Evolutionary conservation across 1,140 invertebrate species (phyloP).

Genomic region (Drosophila mauritiana): DNA sequence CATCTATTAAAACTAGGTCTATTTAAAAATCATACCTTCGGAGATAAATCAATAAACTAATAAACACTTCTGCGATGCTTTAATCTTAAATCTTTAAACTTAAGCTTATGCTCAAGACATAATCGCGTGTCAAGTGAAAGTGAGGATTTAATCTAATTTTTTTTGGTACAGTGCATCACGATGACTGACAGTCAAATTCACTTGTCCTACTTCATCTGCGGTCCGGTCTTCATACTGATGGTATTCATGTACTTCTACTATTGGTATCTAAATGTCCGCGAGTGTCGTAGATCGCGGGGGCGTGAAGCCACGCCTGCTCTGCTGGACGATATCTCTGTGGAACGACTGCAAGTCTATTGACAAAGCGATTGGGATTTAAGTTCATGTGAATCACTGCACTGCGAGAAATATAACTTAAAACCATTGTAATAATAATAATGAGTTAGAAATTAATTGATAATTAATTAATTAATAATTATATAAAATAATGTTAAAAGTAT

Average conservation of each 20-base stretch:
- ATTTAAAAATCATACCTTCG: no score
- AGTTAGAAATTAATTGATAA: no score
- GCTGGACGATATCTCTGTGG: not conserved
- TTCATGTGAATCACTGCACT: slow-evolving; percentile 2
- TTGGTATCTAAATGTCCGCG: slow-evolving; percentile 26
- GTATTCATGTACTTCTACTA: slow-evolving; percentile 18
- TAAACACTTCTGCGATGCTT: no score
- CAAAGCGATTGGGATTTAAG: not conserved
- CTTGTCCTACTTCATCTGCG: slow-evolving; percentile 4
- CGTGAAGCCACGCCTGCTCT: not conserved
- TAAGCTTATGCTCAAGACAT: no score
- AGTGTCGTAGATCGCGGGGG: slow-evolving; percentile 14
- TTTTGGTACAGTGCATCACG: not conserved
- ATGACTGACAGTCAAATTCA: not conserved
- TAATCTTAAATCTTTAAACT: no score
- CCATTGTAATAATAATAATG: no score
- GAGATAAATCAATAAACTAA: no score
- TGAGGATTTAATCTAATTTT: not conserved
- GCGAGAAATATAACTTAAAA: not conserved
- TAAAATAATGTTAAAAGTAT: no score
- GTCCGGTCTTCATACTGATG: slow-evolving; percentile 6
- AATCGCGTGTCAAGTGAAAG: no score
- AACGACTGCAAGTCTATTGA: slow-evolving; percentile 14
- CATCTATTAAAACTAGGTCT: not conserved
- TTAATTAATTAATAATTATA: no score